Base-by-base conservation (phyloP, 2,797 vertebrate genomes). In the Pampus argenteus region DNA sequence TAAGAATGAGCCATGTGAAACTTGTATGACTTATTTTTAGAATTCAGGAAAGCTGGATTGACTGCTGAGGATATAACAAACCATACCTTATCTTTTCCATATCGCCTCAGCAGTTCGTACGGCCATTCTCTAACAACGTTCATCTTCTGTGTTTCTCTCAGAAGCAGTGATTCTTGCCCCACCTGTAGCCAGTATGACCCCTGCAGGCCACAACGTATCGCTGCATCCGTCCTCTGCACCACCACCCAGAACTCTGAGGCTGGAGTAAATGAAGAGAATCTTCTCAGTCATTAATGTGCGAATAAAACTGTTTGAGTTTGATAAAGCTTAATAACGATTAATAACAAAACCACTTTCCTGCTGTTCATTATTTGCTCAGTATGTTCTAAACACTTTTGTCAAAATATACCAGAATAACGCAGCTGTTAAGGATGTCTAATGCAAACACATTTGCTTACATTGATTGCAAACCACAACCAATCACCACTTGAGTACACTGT, bases 21-120 rank as follows among this genome's bases (percentile, higher is more conserved):
- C 25, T 1, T 5, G 13, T 47, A 34, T 22, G 4, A 40, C 40
- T 20, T 8, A 2, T 3, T 23, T 44, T 40, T 36, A 36, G 10
- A 36, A 11, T 36, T 36, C 34, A 36, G 34, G 34, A 36, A 36
- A 36, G 11, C 10, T 36, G 34, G 34, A 3, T 36, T 13, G 34
- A 11, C 9, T 25, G 55, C 40, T 42, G 9, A 6, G 47, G 4
- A 31, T 9, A 45, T 10, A 44, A 13, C 29, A 13, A 57, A 11
- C 25, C 29, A 42, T 13, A 98, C 98, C 96, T 96, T 96, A 81
- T 99, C 96, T 9, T 93, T 91, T 18, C 98, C 98, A 0, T 97
- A 99, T 86, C 98, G 94, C 3, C 98, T 93, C 45, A 99, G 94
- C 34, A 96, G 93, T 59, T 95, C 94, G 52, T 98, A 99, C 0